Conservation (phyloP, 1,140 invertebrate genomes). For the Tenebrio molitor region DNA sequence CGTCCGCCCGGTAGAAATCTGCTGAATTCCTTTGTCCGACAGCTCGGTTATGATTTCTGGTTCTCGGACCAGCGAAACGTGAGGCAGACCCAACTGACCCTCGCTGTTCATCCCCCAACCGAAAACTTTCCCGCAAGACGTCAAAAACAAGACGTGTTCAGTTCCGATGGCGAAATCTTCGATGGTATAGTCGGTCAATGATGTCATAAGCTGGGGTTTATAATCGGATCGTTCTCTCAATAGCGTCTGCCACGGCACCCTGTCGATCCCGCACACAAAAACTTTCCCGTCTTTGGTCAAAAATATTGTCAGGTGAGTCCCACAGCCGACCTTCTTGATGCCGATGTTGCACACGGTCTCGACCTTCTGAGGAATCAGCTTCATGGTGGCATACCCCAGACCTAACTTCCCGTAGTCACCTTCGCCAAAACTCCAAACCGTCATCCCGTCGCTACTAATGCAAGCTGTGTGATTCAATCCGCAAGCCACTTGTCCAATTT, state of each 20-base stretch:
- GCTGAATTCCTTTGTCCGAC: slow-evolving; percentile 72
- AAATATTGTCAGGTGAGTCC: slow-evolving; percentile 77
- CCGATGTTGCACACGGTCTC: slow-evolving; percentile 71
- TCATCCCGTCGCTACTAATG: slow-evolving; percentile 71
- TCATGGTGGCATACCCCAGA: slow-evolving; percentile 71
- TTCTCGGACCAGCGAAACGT: slow-evolving; percentile 70
- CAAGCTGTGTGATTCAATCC: slow-evolving; percentile 78
- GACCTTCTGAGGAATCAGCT: slow-evolving; percentile 71
- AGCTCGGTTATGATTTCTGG: slow-evolving; percentile 71
- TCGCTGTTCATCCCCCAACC: slow-evolving; percentile 78
- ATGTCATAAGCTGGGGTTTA: slow-evolving; percentile 66
- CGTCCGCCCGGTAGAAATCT: slow-evolving; percentile 75
- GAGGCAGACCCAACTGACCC: slow-evolving; percentile 75
- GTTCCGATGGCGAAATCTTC: slow-evolving; percentile 76
- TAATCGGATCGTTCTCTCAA: slow-evolving; percentile 62
- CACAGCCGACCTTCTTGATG: slow-evolving; percentile 75
- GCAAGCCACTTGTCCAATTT: slow-evolving; percentile 69
- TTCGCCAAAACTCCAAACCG: slow-evolving; percentile 79
- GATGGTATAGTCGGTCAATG: slow-evolving; percentile 69
- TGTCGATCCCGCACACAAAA: slow-evolving; percentile 76
- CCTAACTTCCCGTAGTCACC: slow-evolving; percentile 79
- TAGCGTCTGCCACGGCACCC: slow-evolving; percentile 73
- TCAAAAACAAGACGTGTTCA: slow-evolving; percentile 76
- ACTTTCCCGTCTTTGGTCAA: slow-evolving; percentile 74
- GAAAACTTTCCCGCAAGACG: slow-evolving; percentile 72